Conservation (phyloP, 2,888 invertebrate genomes). For the Dusona sp. region DNA sequence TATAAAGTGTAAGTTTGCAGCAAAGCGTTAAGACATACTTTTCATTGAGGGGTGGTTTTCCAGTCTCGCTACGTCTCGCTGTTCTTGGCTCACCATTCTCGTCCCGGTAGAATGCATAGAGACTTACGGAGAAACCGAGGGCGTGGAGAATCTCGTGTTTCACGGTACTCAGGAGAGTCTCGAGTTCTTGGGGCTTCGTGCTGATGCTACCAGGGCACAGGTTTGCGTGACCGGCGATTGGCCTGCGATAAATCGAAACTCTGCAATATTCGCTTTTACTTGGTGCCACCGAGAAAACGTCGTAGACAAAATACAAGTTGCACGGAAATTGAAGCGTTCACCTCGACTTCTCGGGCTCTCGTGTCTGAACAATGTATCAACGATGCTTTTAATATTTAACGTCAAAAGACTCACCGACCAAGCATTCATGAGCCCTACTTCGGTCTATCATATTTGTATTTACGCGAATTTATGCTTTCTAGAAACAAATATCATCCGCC, state of each 20-base stretch:
- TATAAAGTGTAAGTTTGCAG: slow-evolving; percentile 2
- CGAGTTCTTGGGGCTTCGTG: slow-evolving; percentile 95
- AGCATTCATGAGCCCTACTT: background rate
- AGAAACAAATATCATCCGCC: background rate
- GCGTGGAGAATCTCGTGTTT: slow-evolving; percentile 99
- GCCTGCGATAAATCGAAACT: slow-evolving; percentile 86
- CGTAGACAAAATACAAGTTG: slow-evolving; percentile 7
- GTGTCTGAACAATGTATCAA: slow-evolving; percentile 22
- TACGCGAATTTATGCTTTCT: background rate
- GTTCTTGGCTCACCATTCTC: slow-evolving; percentile 95
- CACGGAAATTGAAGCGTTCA: slow-evolving; percentile 25
- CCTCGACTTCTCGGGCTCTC: slow-evolving; percentile 2
- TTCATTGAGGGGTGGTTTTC: slow-evolving; percentile 95
- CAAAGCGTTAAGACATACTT: slow-evolving; percentile 87
- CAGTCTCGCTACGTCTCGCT: slow-evolving; percentile 91
- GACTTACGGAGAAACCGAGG: slow-evolving; percentile 97
- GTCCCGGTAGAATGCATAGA: slow-evolving; percentile 98
- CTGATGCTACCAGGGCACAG: slow-evolving; percentile 98
- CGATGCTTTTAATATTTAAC: slow-evolving; percentile 25
- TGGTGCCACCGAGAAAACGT: slow-evolving; percentile 37
- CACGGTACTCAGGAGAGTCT: slow-evolving; percentile 96
- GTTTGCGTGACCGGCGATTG: slow-evolving; percentile 99
- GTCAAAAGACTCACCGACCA: background rate
- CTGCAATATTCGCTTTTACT: slow-evolving; percentile 63
- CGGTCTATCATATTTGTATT: background rate